These are phyloP conservation scores for Pyrochroa serraticornis DNA, from an alignment of 2,888 invertebrate species.

Conservation along the genomic window DNA sequence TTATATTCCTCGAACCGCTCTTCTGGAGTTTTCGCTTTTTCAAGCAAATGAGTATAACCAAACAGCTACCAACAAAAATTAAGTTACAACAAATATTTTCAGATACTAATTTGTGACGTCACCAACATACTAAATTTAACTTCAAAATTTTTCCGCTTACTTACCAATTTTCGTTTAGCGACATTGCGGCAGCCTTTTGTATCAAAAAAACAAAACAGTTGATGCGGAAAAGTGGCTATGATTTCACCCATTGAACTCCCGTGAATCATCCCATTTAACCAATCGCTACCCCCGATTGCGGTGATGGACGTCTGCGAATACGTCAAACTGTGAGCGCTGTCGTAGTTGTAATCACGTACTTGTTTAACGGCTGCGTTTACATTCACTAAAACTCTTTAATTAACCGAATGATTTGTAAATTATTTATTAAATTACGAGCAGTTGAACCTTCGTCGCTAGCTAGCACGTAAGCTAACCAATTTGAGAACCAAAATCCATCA, in stretches of 20 bases:
- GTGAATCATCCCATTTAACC: conserved; percentile 61
- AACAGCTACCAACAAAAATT: conserved; percentile 32
- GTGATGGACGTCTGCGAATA: conserved; percentile 54
- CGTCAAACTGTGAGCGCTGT: conserved; percentile 47
- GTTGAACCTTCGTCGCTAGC: conserved; percentile 56
- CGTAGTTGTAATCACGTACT: conserved; percentile 46
- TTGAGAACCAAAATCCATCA: conserved; percentile 60
- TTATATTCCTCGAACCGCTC: conserved; percentile 33
- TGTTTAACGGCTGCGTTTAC: conserved; percentile 52
- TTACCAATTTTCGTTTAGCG: not conserved
- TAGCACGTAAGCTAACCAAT: conserved; percentile 60
- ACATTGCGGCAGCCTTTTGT: too few species aligned
- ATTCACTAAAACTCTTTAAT: conserved; percentile 44
- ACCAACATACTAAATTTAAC: too few species aligned
- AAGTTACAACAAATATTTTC: not conserved
- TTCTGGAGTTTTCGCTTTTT: conserved; percentile 37
- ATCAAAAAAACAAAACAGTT: conserved; percentile 50
- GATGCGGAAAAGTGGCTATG: conserved; percentile 57
- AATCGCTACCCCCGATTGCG: conserved; percentile 58
- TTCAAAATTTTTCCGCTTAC: not conserved
- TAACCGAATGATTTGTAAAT: not conserved
- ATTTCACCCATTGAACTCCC: conserved; percentile 62
- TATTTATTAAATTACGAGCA: conserved; percentile 44
- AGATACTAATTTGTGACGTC: conserved; percentile 46
- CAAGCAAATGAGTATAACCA: conserved; percentile 41